Percentiles rank a stretch among this genome's conserved stretches.
These are phyloP conservation scores for Agonopterix heracliana DNA, from an alignment of 2,888 invertebrate species.

Conservation along the genomic window DNA sequence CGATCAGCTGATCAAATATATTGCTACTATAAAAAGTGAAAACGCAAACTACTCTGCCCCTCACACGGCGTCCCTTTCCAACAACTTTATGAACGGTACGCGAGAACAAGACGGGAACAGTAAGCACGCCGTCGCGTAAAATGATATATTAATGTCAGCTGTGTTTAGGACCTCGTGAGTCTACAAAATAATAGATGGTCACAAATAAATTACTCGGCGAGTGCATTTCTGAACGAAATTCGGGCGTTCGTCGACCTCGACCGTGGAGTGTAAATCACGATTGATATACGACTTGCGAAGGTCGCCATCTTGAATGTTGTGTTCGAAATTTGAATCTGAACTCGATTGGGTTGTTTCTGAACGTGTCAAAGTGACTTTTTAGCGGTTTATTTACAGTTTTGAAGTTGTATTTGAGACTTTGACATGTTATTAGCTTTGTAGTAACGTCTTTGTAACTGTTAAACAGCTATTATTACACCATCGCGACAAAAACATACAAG, in stretches of 20 bases:
- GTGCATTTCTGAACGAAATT: constrained; percentile 75
- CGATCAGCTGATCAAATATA: constrained; percentile 77
- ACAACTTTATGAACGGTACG: constrained; percentile 14
- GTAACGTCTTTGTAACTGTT: constrained; percentile 1
- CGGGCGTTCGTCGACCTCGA: constrained; percentile 72
- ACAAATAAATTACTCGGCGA: constrained; percentile 72
- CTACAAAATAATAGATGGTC: constrained; percentile 76
- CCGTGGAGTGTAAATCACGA: constrained; percentile 71
- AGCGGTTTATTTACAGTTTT: constrained; percentile 24
- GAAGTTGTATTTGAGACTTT: constrained; percentile 3
- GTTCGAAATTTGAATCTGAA: constrained; percentile 70
- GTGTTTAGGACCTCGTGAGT: constrained; percentile 75
- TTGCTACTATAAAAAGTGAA: constrained; percentile 76
- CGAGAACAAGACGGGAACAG: constrained; percentile 37
- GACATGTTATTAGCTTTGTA: constrained; percentile 17
- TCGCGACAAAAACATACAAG: no score
- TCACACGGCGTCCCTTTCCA: constrained; percentile 41
- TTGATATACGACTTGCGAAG: constrained; percentile 71
- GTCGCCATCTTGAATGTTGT: constrained; percentile 70
- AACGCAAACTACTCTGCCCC: constrained; percentile 65
- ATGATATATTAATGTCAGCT: constrained; percentile 77
- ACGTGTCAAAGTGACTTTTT: constrained; percentile 32
- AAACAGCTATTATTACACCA: neutral
- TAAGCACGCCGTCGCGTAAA: constrained; percentile 63
- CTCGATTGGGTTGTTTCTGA: constrained; percentile 52